Base-by-base conservation (phyloP, 2,113 vertebrate genomes). In the Rhinoderma darwinii region DNA sequence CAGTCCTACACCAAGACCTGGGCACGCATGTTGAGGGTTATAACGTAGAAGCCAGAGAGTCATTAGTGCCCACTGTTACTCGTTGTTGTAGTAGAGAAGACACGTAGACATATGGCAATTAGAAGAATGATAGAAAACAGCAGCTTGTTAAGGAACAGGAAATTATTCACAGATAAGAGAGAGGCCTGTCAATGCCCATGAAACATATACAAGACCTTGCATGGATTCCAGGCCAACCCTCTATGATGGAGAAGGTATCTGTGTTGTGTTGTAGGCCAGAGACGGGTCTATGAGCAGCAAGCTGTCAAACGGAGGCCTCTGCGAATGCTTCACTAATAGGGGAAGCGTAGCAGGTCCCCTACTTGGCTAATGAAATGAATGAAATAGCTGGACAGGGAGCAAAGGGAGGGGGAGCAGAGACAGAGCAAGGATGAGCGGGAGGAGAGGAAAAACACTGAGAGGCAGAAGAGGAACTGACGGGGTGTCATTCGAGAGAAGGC, bases 311-410 rank as follows among this genome's bases (percentile, higher is more conserved):
- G 5, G 43, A 70, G 30, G 35, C 47, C n/a, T 51, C 30, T 75
- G 68, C 72, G 61, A 32, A 76, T 76, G 41, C 73, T 76, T 41
- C 51, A 61, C 59, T 75, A 56, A 84, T 74, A 63, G n/a, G 51
- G 22, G 32, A 83, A 51, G 44, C n/a, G 50, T 32, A 76, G 50
- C 30, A 84, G 54, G 72, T 61, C 54, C 39, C 39, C 17, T 43
- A 18, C 22, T 12, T 63, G 70, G n/a, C 47, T 30, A 41, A 76
- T 61, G 37, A 76, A 84, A 84, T 84, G 83, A 84, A 84, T 84
- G 83, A 35, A 76, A 84, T 84, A 63, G 39, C 51, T 59, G 44
- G 27, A 70, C 70, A 84, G 82, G 32, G 68, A 74, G 70, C n/a
- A 20, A 56, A 18, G 4, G 20, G 27, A 43, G 10, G 79, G 37